Evolutionary conservation across 2,888 invertebrate species (phyloP), one percentile per base, ranked within the genome.

Genomic region (Rhagium mordax): DNA sequence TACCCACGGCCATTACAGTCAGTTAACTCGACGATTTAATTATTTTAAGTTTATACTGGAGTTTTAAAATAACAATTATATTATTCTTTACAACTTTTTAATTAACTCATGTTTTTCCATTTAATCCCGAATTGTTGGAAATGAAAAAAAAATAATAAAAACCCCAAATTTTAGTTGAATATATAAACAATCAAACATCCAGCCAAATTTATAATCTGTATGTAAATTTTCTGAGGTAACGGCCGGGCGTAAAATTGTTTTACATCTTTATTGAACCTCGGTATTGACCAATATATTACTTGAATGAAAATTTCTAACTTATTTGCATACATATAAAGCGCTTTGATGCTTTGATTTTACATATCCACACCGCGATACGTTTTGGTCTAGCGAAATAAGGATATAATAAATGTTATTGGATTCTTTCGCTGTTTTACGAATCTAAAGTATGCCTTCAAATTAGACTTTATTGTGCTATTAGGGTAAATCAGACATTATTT

Each of bases 141-240:
- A 57, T 29, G 15, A n/a, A 15, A 16, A 15, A 16, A 27, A 29
- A 24, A 15, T 57, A 33, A 33, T 18, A 59, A 15, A n/a, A 10
- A 33, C 33, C 33, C 20, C 59, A 2, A 8, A 29, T 59, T 59
- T 59, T 33, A 18, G 33, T 29, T 18, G 59, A 59, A 13, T 59
- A 18, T 59, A 18, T 18, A 59, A 59, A 59, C 59, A 59, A 59
- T 59, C 59, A 33, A 6, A 59, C 33, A 18, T 10, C 16, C 21
- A 15, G 7, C 20, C 33, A 18, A 10, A 33, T 33, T 33, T 33
- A 51, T 53, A 29, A 48, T 65, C 41, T 53, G 53, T 13, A 65
- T 65, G 65, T 21, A 65, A 65, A 65, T 65, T 53, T 18, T 33
- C 1, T n/a, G 33, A 41, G 64, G 65, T 51, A 41, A 47, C 49